These are phyloP conservation scores for Orthonyx spaldingii DNA, from an alignment of 2,113 vertebrate species.

Conservation along the genomic window DNA sequence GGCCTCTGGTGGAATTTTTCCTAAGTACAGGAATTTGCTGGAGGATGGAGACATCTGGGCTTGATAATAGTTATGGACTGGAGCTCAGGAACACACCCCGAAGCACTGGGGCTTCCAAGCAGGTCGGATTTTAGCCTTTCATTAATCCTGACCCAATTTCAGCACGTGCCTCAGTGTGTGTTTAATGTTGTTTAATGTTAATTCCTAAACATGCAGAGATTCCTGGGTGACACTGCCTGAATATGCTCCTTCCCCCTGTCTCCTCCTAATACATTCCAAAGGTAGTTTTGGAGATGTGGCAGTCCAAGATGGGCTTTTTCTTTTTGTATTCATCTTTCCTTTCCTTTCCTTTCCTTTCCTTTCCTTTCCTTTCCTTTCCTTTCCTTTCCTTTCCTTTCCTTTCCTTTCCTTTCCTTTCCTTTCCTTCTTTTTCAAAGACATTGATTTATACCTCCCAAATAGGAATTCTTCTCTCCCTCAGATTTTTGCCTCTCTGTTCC, in stretches of 20 bases:
- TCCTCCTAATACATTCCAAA: background rate
- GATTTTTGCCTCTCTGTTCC: background rate
- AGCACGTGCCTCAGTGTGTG: background rate
- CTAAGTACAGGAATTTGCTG: background rate
- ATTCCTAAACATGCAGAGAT: background rate
- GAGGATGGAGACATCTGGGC: background rate
- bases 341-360: too few species aligned
- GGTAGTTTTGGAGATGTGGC: fast-evolving
- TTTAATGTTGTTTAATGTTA: background rate
- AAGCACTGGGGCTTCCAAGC: background rate
- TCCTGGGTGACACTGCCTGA: background rate
- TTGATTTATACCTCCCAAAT: background rate
- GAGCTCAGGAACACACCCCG: background rate
- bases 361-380: too few species aligned
- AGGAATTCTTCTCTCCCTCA: background rate
- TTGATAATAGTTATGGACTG: background rate
- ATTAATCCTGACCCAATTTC: background rate
- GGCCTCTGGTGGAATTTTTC: conserved; percentile 61
- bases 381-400: too few species aligned
- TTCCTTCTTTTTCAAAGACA: background rate
- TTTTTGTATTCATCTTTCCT: too few species aligned
- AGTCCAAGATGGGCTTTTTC: background rate
- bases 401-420: too few species aligned
- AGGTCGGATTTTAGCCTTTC: background rate
- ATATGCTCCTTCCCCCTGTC: background rate